Percentiles rank a stretch among this genome's conserved stretches.
Evolutionary conservation across 2,797 vertebrate genomes (phyloP).

Genomic region (Chaetodon trifasciatus): DNA sequence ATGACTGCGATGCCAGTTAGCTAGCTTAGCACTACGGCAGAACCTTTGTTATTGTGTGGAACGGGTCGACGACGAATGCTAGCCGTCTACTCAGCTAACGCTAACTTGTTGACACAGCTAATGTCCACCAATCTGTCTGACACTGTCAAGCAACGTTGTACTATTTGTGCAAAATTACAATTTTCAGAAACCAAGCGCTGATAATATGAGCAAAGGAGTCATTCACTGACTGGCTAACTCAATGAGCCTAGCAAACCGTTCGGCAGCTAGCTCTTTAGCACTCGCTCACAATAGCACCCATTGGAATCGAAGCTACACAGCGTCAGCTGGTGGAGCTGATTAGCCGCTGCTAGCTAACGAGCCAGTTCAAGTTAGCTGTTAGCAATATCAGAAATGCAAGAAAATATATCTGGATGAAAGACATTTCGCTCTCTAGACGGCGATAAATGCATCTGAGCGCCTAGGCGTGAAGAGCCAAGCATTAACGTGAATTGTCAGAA

Average conservation of each 20-base stretch:
- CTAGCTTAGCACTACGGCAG: conserved; percentile 55
- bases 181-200: neutral
- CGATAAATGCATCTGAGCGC: neutral
- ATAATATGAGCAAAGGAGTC: neutral
- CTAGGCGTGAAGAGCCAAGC: neutral
- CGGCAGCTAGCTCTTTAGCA: conserved; percentile 52
- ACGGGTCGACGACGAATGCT: conserved; percentile 62
- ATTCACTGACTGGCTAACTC: conserved; percentile 8
- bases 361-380: conserved; percentile 51
- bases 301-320: conserved; percentile 46
- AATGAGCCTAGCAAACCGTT: conserved; percentile 24
- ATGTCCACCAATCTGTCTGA: conserved; percentile 24
- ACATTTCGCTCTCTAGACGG: conserved; percentile 8
- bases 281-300: conserved; percentile 60
- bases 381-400: conserved; percentile 45
- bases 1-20: conserved; percentile 57
- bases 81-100: conserved; percentile 48
- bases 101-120: conserved; percentile 46
- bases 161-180: neutral
- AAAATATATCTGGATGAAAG: conserved; percentile 5
- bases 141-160: neutral
- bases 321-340: conserved; percentile 66
- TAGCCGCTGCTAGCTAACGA: conserved; percentile 66
- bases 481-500: conserved; percentile 5
- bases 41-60: conserved; percentile 81